Evolutionary conservation across 2,888 invertebrate genomes (phyloP).

Genomic region (Muscina levida): DNA sequence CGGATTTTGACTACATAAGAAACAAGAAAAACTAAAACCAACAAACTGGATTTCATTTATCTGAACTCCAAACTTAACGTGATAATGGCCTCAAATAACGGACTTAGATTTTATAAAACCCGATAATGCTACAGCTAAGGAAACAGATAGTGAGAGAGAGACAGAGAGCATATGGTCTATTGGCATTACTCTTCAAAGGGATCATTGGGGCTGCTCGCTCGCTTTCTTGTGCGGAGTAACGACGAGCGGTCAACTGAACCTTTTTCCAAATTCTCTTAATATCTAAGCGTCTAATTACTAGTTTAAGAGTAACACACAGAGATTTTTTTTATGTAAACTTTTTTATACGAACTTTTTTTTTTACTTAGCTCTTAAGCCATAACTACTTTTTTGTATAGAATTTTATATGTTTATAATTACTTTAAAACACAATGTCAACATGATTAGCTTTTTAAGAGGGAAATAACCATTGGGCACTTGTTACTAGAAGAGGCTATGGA

Average conservation of each 20-base stretch:
- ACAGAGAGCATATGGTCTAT: constrained; percentile 19
- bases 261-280: neutral
- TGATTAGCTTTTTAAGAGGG: constrained; percentile 15
- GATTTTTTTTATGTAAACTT: neutral
- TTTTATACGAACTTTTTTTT: constrained; percentile 19
- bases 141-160: neutral
- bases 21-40: neutral
- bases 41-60: neutral
- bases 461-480: constrained; percentile 17
- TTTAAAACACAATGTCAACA: constrained; percentile 29
- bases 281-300: neutral
- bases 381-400: constrained; percentile 15
- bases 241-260: neutral
- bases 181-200: constrained; percentile 7
- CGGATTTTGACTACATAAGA: neutral
- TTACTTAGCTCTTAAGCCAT: constrained; percentile 19
- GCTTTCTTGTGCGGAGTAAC: neutral
- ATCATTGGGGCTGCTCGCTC: neutral
- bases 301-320: constrained; percentile 11
- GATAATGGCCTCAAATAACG: constrained; percentile 30
- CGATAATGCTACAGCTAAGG: neutral
- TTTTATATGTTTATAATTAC: neutral
- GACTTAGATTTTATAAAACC: constrained; percentile 8
- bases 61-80: neutral
- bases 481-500: constrained; percentile 5